Conservation (phyloP, 2,888 invertebrate genomes). For the Clunio marinus region DNA sequence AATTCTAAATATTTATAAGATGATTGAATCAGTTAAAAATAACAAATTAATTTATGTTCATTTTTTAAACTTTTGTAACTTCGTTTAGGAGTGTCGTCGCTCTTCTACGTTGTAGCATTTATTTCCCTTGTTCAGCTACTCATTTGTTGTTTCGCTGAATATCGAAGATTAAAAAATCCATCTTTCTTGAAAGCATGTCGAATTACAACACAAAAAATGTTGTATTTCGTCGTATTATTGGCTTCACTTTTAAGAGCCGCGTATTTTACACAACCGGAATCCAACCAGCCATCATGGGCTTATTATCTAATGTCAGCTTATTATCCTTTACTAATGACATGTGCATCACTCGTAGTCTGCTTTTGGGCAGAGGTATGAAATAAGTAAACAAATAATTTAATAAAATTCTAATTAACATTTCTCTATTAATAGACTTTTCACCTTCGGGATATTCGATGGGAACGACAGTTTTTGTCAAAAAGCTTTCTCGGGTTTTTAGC, state of each 20-base stretch:
- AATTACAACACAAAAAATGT: slow-evolving; percentile 83
- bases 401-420: not conserved
- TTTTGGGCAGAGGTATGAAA: slow-evolving; percentile 86
- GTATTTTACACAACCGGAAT: slow-evolving; percentile 83
- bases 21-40: not conserved
- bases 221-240: slow-evolving; percentile 81
- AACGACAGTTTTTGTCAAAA: slow-evolving; percentile 85
- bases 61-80: not conserved
- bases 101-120: slow-evolving; percentile 78
- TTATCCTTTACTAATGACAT: slow-evolving; percentile 83
- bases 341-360: slow-evolving; percentile 85
- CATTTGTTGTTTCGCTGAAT: slow-evolving; percentile 77
- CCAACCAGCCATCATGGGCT: slow-evolving; percentile 79
- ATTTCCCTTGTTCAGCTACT: slow-evolving; percentile 80
- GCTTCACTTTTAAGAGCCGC: slow-evolving; percentile 81
- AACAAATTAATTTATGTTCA: not conserved
- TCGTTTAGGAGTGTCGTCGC: slow-evolving; percentile 60
- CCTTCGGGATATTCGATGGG: slow-evolving; percentile 79
- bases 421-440: slow-evolving; percentile 73
- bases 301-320: slow-evolving; percentile 82
- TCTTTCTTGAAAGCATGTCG: slow-evolving; percentile 76
- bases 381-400: not conserved
- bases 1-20: not conserved
- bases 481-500: slow-evolving; percentile 84
- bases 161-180: slow-evolving; percentile 77